Evolutionary conservation across 2,113 vertebrate genomes (phyloP), one percentile per base, ranked within the genome.

Genomic region (Atherinomorus stipes): DNA sequence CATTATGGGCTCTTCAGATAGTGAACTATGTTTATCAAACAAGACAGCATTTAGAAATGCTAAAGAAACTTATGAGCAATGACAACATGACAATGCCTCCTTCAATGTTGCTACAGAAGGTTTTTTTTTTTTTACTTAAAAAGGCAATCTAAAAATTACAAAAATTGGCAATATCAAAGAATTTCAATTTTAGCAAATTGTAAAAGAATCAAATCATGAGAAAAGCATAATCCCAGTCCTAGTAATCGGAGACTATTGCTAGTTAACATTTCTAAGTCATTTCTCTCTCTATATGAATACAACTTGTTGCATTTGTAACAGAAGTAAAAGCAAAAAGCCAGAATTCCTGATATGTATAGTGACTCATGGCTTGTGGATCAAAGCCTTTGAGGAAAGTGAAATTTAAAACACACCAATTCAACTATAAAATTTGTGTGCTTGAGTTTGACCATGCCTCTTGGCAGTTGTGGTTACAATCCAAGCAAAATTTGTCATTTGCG

Each of bases 401-500:
- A 75, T 78, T 66, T 80, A 31, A 76, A 82, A 75, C 19, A 56
- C 71, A 62, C 68, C 57, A 67, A 63, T 78, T 1, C 64, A 57
- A 38, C 58, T 26, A 60, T 81, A 76, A 85, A 85, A 74, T 69
- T 8, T 57, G 81, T 76, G 77, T 77, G 74, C 70, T 53, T 53
- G 62, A 53, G 74, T 81, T 77, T 64, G 76, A 80, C 76, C 76
- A 74, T 61, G 64, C 49, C n/a, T 74, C 58, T 78, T 66, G 53
- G 70, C 80, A 74, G 59, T 59, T 74, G 71, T 64, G 71, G 56
- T 84, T 80, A 21, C 73, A 86, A 86, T 83, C 19, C 34, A 79
- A 86, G 81, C 73, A 86, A 86, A 76, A 87, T 76, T 86, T 85
- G 67, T 54, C 72, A 64, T 63, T 72, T 15, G 1, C 13, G 40